Conservation (phyloP, 1,140 invertebrate species). For the Schlechtendalia chinensis region DNA sequence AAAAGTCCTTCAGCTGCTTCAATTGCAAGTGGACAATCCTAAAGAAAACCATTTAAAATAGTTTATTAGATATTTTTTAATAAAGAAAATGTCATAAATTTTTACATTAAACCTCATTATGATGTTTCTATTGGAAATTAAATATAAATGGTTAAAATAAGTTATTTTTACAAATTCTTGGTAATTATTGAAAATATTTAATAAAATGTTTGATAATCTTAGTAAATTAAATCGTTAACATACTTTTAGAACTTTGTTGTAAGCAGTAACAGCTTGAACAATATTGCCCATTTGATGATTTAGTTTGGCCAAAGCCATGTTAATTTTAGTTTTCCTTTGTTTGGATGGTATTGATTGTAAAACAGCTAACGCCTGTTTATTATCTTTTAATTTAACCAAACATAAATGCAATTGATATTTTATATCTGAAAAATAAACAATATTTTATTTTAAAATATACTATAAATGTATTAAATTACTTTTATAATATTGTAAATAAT, state of each 20-base stretch:
- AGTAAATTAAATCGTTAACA: background rate
- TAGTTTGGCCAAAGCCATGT: slow-evolving; percentile 71
- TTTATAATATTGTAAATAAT: background rate
- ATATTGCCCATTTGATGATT: slow-evolving; percentile 72
- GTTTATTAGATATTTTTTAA: no score
- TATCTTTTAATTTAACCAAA: slow-evolving; percentile 65
- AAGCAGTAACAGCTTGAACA: slow-evolving; percentile 68
- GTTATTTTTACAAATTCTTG: no score
- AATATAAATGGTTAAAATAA: background rate
- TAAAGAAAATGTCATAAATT: no score
- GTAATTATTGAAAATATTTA: no score
- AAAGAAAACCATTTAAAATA: no score
- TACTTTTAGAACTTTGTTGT: slow-evolving; percentile 72
- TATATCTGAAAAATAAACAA: slow-evolving; percentile 62
- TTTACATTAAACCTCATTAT: no score
- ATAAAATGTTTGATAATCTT: no score
- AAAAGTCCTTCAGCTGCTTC: slow-evolving; percentile 69
- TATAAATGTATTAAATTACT: background rate
- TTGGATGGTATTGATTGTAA: slow-evolving; percentile 71
- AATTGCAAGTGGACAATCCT: slow-evolving; percentile 72
- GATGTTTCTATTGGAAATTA: slow-evolving; percentile 51
- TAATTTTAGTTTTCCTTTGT: slow-evolving; percentile 67
- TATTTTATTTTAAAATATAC: background rate
- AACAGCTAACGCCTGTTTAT: slow-evolving; percentile 64
- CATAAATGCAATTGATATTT: slow-evolving; percentile 75